Percentiles rank a stretch among this genome's conserved stretches.
Evolutionary conservation across 2,113 vertebrate genomes (phyloP).

Genomic region (human (Homo sapiens)): GRCh38 chr11:96313501-96314000

Average conservation of each 20-base stretch:
- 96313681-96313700: background rate
- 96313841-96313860: background rate
- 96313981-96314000: background rate
- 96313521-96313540: background rate
- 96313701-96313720: background rate
- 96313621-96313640: background rate
- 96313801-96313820: background rate
- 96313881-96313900: background rate
- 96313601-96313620: background rate
- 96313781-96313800: background rate
- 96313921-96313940: background rate
- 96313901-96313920: background rate
- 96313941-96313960: background rate
- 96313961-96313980: background rate
- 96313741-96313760: background rate
- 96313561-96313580: background rate
- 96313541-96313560: background rate
- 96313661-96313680: background rate
- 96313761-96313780: background rate
- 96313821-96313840: background rate
- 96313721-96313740: background rate
- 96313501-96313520: background rate
- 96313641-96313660: background rate
- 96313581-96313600: background rate
- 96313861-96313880: background rate